phyloP scores from a whole-genome alignment of 2,797 vertebrate species.

The Pangasius krempfi region DNA sequence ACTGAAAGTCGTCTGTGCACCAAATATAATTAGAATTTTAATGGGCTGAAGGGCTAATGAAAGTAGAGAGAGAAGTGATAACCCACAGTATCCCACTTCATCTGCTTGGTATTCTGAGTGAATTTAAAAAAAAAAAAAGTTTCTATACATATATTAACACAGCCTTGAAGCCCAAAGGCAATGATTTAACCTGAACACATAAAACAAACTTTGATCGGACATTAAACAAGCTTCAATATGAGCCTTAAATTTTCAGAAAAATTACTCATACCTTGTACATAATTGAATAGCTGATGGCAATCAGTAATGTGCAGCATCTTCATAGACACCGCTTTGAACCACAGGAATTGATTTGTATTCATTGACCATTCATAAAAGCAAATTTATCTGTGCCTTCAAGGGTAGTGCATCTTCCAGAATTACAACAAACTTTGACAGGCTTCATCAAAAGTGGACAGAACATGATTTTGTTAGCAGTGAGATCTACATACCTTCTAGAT shows the following conservation, averaged over 20 bases:
- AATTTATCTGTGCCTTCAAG: constrained; percentile 18
- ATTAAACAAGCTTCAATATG: constrained; percentile 38
- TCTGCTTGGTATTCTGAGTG: constrained; percentile 41
- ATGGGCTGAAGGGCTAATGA: constrained; percentile 57
- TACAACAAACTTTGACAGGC: not conserved
- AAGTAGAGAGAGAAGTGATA: constrained; percentile 49
- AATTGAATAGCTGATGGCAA: constrained; percentile 55
- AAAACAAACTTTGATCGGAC: constrained; percentile 46
- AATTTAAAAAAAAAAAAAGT: constrained; percentile 19
- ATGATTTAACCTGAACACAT: constrained; percentile 48
- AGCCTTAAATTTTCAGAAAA: constrained; percentile 25
- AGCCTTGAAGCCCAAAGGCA: constrained; percentile 43
- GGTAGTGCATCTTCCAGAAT: constrained; percentile 8
- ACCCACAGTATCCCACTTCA: constrained; percentile 50
- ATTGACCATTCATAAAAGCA: constrained; percentile 45
- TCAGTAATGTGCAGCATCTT: constrained; percentile 31
- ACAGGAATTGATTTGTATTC: constrained; percentile 40
- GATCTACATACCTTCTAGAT: not conserved
- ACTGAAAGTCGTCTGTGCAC: constrained; percentile 51
- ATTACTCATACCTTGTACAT: constrained; percentile 40
- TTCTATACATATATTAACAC: constrained; percentile 34
- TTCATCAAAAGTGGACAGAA: not conserved
- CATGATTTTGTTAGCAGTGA: not conserved
- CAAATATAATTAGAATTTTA: constrained; percentile 60
- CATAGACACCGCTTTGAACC: constrained; percentile 34